Evolutionary conservation across 2,888 invertebrate genomes (phyloP).

Genomic region (Coenonympha glycerion): DNA sequence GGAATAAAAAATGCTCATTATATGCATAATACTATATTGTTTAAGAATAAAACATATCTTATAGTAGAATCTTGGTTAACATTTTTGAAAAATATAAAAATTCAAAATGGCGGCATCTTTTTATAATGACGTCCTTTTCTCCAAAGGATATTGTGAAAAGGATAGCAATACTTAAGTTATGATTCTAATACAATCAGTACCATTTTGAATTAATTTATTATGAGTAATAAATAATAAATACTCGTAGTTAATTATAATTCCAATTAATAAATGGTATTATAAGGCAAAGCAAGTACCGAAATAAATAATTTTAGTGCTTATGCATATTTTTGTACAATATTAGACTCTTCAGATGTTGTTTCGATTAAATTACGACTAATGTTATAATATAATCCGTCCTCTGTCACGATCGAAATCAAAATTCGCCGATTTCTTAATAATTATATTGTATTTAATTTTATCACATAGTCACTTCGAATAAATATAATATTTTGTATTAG

Average conservation of each 20-base stretch:
- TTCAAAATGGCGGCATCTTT: constrained; percentile 1
- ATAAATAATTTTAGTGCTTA: constrained; percentile 2
- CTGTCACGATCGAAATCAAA: constrained; percentile 2
- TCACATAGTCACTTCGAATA: constrained; percentile 26
- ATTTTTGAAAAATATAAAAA: not conserved
- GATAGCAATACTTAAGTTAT: not conserved
- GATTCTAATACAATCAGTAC: not conserved
- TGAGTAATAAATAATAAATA: not conserved
- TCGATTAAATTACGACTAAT: constrained; percentile 21
- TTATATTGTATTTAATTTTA: constrained; percentile 25
- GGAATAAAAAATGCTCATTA: constrained; percentile 35
- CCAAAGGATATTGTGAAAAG: not conserved
- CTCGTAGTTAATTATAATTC: constrained; percentile 9
- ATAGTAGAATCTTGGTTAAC: constrained; percentile 11
- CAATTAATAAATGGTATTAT: not conserved
- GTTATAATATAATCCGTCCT: constrained; percentile 15
- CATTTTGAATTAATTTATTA: constrained; percentile 5
- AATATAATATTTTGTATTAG: constrained; percentile 26
- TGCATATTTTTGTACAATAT: constrained; percentile 13
- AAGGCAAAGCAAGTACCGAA: not conserved
- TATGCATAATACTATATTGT: constrained; percentile 30
- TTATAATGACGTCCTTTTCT: not conserved
- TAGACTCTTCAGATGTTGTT: not conserved
- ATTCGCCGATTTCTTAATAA: constrained; percentile 22
- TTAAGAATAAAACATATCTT: constrained; percentile 36